Base-by-base conservation (phyloP, 2,113 vertebrate genomes). In the Balaeniceps rex region DNA sequence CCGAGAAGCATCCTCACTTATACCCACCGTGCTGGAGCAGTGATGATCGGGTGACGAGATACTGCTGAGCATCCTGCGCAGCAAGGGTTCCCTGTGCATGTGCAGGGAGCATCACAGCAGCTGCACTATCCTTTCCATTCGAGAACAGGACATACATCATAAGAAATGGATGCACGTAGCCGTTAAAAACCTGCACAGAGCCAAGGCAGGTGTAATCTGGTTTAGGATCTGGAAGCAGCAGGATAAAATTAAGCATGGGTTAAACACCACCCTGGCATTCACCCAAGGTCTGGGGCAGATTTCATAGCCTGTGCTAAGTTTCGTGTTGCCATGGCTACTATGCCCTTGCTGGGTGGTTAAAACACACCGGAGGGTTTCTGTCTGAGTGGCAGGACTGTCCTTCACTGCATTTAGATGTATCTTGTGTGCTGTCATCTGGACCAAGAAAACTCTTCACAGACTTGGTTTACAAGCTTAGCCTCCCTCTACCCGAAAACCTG, bases 21-120 rank as follows among this genome's bases (percentile, higher is more conserved):
- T 3, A 66, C 14, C 17, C 44, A 25, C 29, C 34, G 3, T 0
- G 1, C 18, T 36, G 40, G 28, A 83, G 65, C 52, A 64, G 26
- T 12, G 31, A 28, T 0, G 4, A 25, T 3, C 0, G 3, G 21
- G 38, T 55, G 60, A 47, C 0, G 4, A 60, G 4, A 47, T 47
- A 26, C 52, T 1, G 2, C 47, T 55, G 52, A 84, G 15, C 16
- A 33, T 31, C 33, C 33, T 42, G 46, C 0, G 0, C 46, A 63
- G 11, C 55, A 42, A 46, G 31, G 17, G 5, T 18, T 42, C 17
- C 33, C 38, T 52, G 61, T 0, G 1, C 33, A 17, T 0, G 0
- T 60, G 33, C 34, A 58, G 36, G 47, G 38, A 90, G 18, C 33
- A 57, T 34, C 4, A 3, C n/a, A 72, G 44, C 47, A 76, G 40